These are phyloP conservation scores for Physella acuta DNA, from an alignment of 1,140 invertebrate species.

Conservation along the genomic window DNA sequence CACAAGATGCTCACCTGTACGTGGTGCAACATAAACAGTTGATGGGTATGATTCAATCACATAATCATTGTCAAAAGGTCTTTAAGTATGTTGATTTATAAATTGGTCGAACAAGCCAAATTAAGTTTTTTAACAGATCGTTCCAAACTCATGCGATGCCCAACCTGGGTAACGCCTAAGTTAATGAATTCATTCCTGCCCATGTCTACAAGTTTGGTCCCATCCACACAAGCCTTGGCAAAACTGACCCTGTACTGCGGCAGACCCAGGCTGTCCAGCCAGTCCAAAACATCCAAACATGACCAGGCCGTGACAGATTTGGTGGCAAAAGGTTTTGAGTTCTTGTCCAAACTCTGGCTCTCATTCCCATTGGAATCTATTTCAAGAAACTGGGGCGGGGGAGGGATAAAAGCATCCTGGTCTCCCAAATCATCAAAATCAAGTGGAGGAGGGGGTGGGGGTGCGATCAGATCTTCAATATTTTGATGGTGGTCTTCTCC, in stretches of 20 bases:
- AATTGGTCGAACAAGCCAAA: conserved; percentile 3
- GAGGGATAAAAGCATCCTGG: conserved; percentile 37
- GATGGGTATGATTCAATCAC: too few species aligned
- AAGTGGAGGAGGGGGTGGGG: conserved; percentile 49
- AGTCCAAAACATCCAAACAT: conserved; percentile 54
- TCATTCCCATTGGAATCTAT: conserved; percentile 20
- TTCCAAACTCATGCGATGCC: conserved; percentile 56
- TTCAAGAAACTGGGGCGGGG: conserved; percentile 36
- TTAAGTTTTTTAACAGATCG: conserved; percentile 54
- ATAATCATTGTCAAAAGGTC: too few species aligned
- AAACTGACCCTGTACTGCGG: conserved; percentile 54
- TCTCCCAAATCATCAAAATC: conserved; percentile 32
- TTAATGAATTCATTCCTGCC: conserved; percentile 53
- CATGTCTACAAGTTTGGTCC: conserved; percentile 48
- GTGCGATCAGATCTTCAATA: conserved; percentile 46
- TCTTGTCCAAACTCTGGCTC: conserved; percentile 23
- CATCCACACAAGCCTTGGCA: conserved; percentile 51
- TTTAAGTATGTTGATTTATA: too few species aligned
- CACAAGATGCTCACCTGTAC: too few species aligned
- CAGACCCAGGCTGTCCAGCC: conserved; percentile 55
- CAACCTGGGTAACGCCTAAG: conserved; percentile 56
- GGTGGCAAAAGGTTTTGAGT: conserved; percentile 37
- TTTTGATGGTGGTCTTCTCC: conserved; percentile 26
- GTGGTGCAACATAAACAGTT: too few species aligned
- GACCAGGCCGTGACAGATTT: conserved; percentile 51